Percentiles rank a stretch among this genome's conserved stretches.
Conservation (phyloP, 2,888 invertebrate genomes). For the Dryobotodes eremita region DNA sequence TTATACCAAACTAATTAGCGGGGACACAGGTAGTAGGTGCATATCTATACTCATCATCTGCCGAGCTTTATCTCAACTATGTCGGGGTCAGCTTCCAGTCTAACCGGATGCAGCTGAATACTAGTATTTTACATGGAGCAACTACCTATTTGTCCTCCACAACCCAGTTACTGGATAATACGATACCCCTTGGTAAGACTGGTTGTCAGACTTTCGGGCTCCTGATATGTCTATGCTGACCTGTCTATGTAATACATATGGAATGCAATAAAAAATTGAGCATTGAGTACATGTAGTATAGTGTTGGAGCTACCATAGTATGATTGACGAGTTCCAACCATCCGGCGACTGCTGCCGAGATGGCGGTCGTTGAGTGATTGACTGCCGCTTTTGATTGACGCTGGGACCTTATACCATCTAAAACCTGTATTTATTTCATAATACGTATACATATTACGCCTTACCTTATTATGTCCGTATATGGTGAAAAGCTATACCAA, state of each 20-base stretch:
- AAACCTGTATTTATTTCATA: background rate
- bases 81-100: no score
- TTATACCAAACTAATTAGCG: background rate
- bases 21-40: background rate
- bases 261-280: no score
- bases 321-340: slow-evolving; percentile 53
- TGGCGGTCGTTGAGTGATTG: slow-evolving; percentile 38
- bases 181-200: no score
- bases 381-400: slow-evolving; percentile 20
- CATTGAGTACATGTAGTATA: background rate
- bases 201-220: no score
- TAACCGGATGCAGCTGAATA: no score
- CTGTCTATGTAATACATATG: no score
- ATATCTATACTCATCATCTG: background rate
- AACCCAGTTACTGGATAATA: no score
- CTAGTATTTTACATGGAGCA: no score
- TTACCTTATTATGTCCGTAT: background rate
- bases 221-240: background rate
- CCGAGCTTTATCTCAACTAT: no score
- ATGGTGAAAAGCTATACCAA: background rate
- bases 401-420: background rate
- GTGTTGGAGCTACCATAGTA: background rate
- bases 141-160: no score
- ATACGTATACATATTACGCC: background rate
- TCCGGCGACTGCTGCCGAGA: slow-evolving; percentile 18